Percentiles rank a stretch among this genome's conserved stretches.
Evolutionary conservation across 2,797 vertebrate species (phyloP).

Genomic region (Acrocephalus scirpaceus): DNA sequence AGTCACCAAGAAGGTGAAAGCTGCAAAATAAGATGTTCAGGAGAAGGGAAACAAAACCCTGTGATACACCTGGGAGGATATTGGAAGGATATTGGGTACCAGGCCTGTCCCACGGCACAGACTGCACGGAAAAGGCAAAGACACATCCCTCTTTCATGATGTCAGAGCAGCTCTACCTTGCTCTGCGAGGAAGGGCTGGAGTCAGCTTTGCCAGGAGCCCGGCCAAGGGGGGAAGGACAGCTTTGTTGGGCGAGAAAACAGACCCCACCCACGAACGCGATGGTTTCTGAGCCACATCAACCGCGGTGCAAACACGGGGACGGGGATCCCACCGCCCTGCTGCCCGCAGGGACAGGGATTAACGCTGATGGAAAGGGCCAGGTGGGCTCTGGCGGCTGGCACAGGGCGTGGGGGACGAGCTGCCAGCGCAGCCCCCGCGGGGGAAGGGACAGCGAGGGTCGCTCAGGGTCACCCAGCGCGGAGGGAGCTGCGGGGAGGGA

Average conservation of each 20-base stretch:
- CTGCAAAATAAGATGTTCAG: neutral
- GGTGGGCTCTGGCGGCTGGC: neutral
- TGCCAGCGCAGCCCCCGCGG: neutral
- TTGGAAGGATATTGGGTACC: neutral
- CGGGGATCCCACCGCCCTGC: neutral
- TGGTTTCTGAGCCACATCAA: neutral
- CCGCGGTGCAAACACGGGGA: neutral
- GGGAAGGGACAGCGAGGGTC: neutral
- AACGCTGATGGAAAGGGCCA: neutral
- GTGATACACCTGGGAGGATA: rapidly evolving
- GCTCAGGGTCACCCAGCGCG: neutral
- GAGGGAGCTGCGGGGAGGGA: neutral
- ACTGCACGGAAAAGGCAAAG: rapidly evolving
- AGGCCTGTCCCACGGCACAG: neutral
- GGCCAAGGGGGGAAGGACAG: neutral
- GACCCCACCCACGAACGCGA: conserved; percentile 36
- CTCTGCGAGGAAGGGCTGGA: neutral
- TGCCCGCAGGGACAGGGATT: rapidly evolving
- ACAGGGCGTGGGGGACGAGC: neutral
- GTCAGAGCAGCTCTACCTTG: neutral
- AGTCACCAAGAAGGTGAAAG: neutral
- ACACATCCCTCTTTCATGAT: neutral
- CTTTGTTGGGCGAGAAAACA: neutral
- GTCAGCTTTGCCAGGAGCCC: neutral
- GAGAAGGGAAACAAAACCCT: neutral